Conservation (phyloP, 2,888 invertebrate species). For the Ypsolopha scabrella region DNA sequence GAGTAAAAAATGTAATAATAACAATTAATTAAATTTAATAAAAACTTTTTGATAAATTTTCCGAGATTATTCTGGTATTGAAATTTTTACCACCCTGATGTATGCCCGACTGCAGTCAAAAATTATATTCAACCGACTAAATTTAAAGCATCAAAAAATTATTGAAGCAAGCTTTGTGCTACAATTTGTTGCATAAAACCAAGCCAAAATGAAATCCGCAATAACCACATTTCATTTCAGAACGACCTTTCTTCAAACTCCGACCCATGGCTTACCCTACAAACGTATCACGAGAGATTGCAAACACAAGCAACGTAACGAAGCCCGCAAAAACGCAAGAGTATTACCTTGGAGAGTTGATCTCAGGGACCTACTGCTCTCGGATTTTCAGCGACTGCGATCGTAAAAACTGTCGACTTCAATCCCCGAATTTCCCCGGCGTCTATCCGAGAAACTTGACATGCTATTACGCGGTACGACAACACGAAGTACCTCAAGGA, state of each 20-base stretch:
- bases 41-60: too few species aligned
- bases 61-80: too few species aligned
- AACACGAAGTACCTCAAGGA: conserved; percentile 87
- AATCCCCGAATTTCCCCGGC: conserved; percentile 93
- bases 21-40: too few species aligned
- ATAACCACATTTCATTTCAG: conserved; percentile 43
- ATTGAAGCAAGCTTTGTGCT: too few species aligned
- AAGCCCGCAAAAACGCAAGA: conserved; percentile 65
- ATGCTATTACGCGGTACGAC: conserved; percentile 92
- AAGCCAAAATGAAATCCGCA: too few species aligned
- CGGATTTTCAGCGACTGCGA: conserved; percentile 94
- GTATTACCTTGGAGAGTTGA: conserved; percentile 87
- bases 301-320: conserved; percentile 41
- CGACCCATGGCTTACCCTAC: conserved; percentile 56
- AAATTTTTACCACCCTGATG: too few species aligned
- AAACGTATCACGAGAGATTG: conserved; percentile 55
- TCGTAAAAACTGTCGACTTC: conserved; percentile 88
- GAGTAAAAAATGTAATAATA: too few species aligned
- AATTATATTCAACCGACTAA: conserved; percentile 12
- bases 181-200: too few species aligned
- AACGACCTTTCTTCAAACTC: conserved; percentile 63
- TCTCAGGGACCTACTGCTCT: conserved; percentile 92
- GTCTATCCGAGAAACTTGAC: conserved; percentile 94
- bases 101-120: conserved; percentile 2
- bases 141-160: too few species aligned